phyloP scores from a whole-genome alignment of 92 coral and sea anemone genomes.

The Porites rus region DNA sequence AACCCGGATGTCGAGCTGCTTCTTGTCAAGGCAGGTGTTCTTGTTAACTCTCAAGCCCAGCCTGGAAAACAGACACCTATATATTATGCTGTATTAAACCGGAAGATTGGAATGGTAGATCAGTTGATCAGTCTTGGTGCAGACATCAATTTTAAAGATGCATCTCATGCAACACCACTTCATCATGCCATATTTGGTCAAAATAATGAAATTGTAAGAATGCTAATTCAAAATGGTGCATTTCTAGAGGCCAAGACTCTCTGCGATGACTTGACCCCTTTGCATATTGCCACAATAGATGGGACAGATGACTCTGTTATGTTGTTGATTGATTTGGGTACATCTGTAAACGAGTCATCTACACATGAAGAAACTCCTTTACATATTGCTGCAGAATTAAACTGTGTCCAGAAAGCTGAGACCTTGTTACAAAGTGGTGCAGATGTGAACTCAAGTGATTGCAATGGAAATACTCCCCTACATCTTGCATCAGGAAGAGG shows the following conservation, averaged over 20 bases:
- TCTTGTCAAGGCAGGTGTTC: conserved; percentile 43
- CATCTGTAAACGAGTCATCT: conserved; percentile 47
- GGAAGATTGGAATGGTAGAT: conserved; percentile 36
- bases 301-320: conserved; percentile 26
- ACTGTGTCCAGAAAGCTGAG: conserved; percentile 20
- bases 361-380: conserved; percentile 63
- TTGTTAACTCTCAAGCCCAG: conserved; percentile 35
- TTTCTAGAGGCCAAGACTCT: conserved; percentile 24
- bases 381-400: conserved; percentile 66
- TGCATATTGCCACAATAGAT: conserved; percentile 37
- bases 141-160: conserved; percentile 48
- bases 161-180: conserved; percentile 38
- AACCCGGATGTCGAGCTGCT: conserved; percentile 33
- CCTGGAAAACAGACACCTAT: conserved; percentile 54
- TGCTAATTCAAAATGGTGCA: conserved; percentile 49
- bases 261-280: conserved; percentile 44
- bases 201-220: conserved; percentile 36
- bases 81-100: conserved; percentile 41
- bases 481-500: conserved; percentile 47
- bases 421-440: conserved; percentile 32
- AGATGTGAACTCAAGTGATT: conserved; percentile 41
- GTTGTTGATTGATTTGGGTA: conserved; percentile 38
- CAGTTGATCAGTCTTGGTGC: conserved; percentile 45
- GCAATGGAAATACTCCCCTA: conserved; percentile 40
- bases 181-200: conserved; percentile 46